Base-by-base conservation (phyloP, 2,888 invertebrate genomes). In the Lasioglossum oenotherae region DNA sequence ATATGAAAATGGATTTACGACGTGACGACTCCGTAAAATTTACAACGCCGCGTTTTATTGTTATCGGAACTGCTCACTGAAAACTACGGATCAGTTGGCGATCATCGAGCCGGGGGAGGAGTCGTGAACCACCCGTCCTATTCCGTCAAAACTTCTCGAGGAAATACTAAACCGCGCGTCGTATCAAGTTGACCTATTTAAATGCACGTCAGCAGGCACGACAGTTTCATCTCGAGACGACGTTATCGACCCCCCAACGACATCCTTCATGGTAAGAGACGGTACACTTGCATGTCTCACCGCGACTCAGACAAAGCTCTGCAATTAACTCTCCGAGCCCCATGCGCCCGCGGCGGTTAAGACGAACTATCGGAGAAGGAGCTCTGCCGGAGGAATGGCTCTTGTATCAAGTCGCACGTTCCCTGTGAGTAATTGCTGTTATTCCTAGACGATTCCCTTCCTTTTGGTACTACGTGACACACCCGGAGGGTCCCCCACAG, bases 381-480 rank as follows among this genome's bases (percentile, higher is more conserved):
- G 84, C 74, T 78, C 74, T 78, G 87, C 84, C 86, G 77, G 80
- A 84, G 81, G 82, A 89, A 84, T 74, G 90, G 81, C 87, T 90
- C 91, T 90, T 89, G 91, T 91, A 91, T 91, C 91, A 91, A 91
- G 91, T 91, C 91, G 90, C 90, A 89, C 89, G 91, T 89, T 88
- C 89, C 80, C 86, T 82, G 87, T 92, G 91, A 92, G 91, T 90
- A 92, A 92, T 92, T 91, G 92, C 91, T 92, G 91, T 92, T 92
- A 92, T 92, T 92, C 88, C 90, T 92, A 88, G 92, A 90, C 91
- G 88, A 92, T 87, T 87, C 87, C 73, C 87, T 67, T 72, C 83
- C 83, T 82, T 82, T 73, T 53, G 76, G 41, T 81, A 74, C 84
- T 87, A 88, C 88, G 90, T 89, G 90, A 89, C 90, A 90, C 84